These are phyloP conservation scores for Cheumatopsyche charites DNA, from an alignment of 1,140 invertebrate species.

Conservation along the genomic window DNA sequence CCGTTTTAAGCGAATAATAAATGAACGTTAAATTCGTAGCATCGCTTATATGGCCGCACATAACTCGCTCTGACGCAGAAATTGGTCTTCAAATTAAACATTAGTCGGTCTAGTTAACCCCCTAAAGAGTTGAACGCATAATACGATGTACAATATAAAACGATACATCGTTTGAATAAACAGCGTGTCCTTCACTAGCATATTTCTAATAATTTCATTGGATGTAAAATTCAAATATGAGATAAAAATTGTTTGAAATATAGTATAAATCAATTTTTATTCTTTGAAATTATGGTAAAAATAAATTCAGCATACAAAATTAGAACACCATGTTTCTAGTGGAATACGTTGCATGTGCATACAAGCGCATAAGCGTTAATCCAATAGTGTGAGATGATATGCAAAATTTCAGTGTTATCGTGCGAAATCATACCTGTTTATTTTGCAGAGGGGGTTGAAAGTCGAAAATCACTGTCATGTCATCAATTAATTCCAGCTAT, in stretches of 20 bases:
- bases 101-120: conserved; percentile 15
- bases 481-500: conserved; percentile 3
- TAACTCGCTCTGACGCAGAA: conserved; percentile 1
- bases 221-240: too few species aligned
- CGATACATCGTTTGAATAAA: too few species aligned
- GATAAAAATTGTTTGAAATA: too few species aligned
- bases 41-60: neutral
- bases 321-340: too few species aligned
- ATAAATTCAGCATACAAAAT: too few species aligned
- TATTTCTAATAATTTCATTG: too few species aligned
- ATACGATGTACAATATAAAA: too few species aligned
- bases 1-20: neutral
- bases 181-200: too few species aligned
- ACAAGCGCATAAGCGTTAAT: too few species aligned
- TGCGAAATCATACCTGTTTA: neutral
- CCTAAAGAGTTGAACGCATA: neutral
- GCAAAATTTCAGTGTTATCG: neutral
- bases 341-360: too few species aligned
- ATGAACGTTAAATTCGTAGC: neutral
- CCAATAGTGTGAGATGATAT: neutral
- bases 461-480: neutral
- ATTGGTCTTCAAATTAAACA: conserved; percentile 23
- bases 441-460: neutral
- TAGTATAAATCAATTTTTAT: too few species aligned
- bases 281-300: too few species aligned